These are phyloP conservation scores for Unio pictorum DNA, from an alignment of 2,888 invertebrate species.

Conservation along the genomic window DNA sequence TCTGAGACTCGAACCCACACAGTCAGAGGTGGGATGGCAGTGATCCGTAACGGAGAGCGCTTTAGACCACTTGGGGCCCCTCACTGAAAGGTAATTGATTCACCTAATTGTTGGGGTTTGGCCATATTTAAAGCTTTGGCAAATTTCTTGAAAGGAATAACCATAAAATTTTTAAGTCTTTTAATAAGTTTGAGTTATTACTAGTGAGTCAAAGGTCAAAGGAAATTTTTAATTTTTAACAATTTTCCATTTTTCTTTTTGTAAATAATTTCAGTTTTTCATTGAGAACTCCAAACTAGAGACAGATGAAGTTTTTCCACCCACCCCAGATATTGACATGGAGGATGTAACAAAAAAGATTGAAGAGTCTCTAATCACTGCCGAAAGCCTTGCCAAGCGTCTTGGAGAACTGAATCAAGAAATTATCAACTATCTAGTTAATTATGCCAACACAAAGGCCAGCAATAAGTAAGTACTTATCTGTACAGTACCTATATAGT, in stretches of 20 bases:
- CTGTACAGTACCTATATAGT: background rate
- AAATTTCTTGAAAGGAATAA: no score
- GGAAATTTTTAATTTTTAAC: background rate
- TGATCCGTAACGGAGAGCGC: no score
- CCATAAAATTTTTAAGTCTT: no score
- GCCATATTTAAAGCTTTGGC: no score
- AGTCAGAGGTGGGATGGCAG: no score
- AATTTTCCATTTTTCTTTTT: background rate
- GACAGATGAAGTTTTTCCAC: slow-evolving; percentile 58
- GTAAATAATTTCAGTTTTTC: slow-evolving; percentile 59
- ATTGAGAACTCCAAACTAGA: slow-evolving; percentile 62
- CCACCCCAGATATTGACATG: slow-evolving; percentile 62
- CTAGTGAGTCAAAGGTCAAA: background rate
- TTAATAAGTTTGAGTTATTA: no score
- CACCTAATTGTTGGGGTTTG: no score
- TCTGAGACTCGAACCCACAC: no score
- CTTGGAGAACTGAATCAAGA: slow-evolving; percentile 66
- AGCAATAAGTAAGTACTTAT: slow-evolving; percentile 61
- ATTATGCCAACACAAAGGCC: slow-evolving; percentile 65
- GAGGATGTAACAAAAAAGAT: slow-evolving; percentile 59
- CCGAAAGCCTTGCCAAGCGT: slow-evolving; percentile 54
- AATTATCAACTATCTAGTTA: slow-evolving; percentile 62
- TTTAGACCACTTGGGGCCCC: no score
- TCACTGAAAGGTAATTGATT: no score
- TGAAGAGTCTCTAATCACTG: slow-evolving; percentile 60